Percentiles rank a stretch among this genome's conserved stretches.
Conservation (phyloP, 1,140 invertebrate species). For the Helicoverpa armigera region DNA sequence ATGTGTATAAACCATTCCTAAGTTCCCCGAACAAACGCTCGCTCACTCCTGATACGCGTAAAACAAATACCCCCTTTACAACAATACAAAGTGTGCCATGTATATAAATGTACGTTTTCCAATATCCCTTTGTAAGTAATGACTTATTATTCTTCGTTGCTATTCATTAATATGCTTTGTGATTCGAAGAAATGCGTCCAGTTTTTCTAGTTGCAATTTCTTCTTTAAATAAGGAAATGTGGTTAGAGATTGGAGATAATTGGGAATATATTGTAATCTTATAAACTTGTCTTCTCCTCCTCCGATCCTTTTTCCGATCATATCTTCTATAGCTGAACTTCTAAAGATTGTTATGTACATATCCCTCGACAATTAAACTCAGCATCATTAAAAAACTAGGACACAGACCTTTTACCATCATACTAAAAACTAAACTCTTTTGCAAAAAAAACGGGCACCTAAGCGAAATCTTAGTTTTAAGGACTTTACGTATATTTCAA, state of each 20-base stretch:
- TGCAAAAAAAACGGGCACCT: no score
- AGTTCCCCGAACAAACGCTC: neutral
- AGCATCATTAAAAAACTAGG: neutral
- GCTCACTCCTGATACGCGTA: neutral
- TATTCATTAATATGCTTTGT: constrained; percentile 7
- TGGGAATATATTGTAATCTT: neutral
- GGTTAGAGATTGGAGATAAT: neutral
- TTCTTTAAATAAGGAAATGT: neutral
- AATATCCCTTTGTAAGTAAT: neutral
- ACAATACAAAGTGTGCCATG: constrained; percentile 1
- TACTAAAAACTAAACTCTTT: neutral
- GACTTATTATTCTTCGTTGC: neutral
- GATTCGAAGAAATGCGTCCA: neutral
- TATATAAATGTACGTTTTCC: neutral
- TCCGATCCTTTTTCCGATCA: no score
- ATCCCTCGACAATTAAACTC: neutral
- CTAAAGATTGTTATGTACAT: neutral
- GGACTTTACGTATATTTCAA: no score
- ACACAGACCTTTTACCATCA: neutral
- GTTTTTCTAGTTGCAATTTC: neutral
- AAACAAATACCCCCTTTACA: neutral
- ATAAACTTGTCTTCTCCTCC: neutral
- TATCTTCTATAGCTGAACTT: no score
- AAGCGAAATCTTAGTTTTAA: no score
- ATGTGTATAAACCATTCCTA: no score